These are phyloP conservation scores for Drosophila nigritarsus DNA, from an alignment of 2,888 invertebrate species.

Conservation along the genomic window DNA sequence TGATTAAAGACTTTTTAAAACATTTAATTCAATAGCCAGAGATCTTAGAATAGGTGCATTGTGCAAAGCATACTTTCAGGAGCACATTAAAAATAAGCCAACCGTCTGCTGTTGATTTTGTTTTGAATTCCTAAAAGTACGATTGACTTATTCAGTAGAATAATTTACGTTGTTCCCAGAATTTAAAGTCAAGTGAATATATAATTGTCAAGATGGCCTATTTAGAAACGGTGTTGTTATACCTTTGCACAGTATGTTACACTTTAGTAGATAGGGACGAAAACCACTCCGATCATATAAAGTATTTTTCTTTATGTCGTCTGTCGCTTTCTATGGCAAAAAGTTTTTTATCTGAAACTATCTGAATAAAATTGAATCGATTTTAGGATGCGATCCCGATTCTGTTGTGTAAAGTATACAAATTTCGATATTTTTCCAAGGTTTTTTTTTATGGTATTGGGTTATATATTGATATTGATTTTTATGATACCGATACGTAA, in stretches of 20 bases:
- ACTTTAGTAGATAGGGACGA: background rate
- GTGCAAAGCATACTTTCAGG: background rate
- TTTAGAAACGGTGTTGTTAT: background rate
- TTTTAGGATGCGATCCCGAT: too few relatives aligned
- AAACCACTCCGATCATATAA: too few relatives aligned
- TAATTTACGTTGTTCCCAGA: background rate
- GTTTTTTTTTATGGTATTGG: too few relatives aligned
- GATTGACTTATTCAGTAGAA: background rate
- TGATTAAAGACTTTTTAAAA: background rate
- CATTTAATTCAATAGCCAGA: background rate
- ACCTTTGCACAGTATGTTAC: background rate
- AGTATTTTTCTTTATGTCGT: too few relatives aligned
- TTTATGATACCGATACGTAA: too few relatives aligned
- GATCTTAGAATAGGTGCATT: background rate
- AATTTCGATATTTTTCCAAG: too few relatives aligned
- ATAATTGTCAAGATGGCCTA: background rate
- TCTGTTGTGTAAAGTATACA: too few relatives aligned
- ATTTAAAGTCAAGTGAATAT: background rate
- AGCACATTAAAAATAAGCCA: background rate
- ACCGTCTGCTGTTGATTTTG: background rate
- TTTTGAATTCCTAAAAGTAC: background rate
- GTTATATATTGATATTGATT: too few relatives aligned
- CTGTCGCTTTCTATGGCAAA: too few relatives aligned
- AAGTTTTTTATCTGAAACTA: too few relatives aligned
- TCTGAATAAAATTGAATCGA: too few relatives aligned